These are phyloP conservation scores for Murina feae DNA, from an alignment of 2,113 vertebrate genomes.

Conservation along the genomic window DNA sequence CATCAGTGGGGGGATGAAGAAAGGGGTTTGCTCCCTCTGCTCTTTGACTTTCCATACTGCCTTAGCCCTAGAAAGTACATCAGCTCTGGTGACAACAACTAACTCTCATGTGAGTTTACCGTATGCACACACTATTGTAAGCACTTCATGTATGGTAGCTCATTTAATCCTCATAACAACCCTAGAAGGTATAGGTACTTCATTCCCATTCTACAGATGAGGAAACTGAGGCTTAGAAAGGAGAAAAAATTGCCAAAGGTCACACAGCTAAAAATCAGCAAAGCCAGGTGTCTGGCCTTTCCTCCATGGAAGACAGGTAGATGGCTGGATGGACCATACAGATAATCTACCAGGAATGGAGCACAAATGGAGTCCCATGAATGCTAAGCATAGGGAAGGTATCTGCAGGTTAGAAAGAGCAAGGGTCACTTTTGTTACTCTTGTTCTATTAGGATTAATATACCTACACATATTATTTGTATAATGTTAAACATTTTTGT, in stretches of 20 bases:
- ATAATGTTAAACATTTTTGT: neutral
- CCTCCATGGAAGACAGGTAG: neutral
- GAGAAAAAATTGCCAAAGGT: neutral
- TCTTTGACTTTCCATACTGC: neutral
- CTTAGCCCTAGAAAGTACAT: neutral
- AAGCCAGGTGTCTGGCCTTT: neutral
- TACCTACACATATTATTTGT: neutral
- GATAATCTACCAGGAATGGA: neutral
- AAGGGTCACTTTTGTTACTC: neutral
- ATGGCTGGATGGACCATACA: neutral
- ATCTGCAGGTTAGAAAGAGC: neutral
- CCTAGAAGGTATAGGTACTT: neutral
- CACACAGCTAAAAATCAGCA: neutral
- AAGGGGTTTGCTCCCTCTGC: neutral
- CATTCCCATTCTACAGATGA: neutral
- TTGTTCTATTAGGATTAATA: neutral
- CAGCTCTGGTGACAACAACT: neutral
- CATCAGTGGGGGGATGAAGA: neutral
- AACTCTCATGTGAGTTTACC: neutral
- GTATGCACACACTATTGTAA: neutral
- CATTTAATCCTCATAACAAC: neutral
- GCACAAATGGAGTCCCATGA: neutral
- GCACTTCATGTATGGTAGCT: neutral
- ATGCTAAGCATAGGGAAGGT: neutral
- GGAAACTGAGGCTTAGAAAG: neutral